Base-by-base conservation (phyloP, 2,797 vertebrate genomes). In the Ptychobarbus kaznakovi region DNA sequence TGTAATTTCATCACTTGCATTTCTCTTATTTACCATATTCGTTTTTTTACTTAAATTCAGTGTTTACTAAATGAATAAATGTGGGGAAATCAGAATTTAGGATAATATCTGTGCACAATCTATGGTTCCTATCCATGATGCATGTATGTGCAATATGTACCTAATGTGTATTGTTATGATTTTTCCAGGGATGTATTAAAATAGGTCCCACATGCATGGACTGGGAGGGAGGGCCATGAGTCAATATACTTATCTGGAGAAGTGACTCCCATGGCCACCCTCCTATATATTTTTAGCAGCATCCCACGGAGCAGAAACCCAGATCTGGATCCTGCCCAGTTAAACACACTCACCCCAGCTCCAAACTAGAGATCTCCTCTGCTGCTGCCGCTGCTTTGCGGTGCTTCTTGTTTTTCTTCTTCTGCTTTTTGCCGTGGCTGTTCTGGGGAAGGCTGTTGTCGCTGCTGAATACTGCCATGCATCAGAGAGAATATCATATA, bases 381-480 rank as follows among this genome's bases (percentile, higher is more conserved):
- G 89, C 80, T 56, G 76, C 76, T 44, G 35, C 68, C 79, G 85
- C 84, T 61, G 90, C 86, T 84, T 88, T 90, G 3, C 93, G 88
- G 74, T 95, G 89, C 82, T 94, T 95, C 75, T 94, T 95, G 58
- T 91, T 93, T 90, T 94, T 92, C 82, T 93, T 91, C 4, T 94
- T 91, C 35, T 91, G 89, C 42, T 95, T 96, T 88, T 95, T 95
- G 40, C 86, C 72, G 85, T 86, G 86, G 79, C 83, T 83, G 81
- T 87, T 35, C 38, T 91, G 86, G 22, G 93, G 86, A 87, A 90
- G 90, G 88, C 87, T 89, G 11, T 86, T 86, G 40, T 80, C 42
- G 46, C 91, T 87, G 61, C 91, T 84, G 22, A 93, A 91, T 11
- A 93, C 94, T 93, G 87, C 22, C 80, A 87, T 51, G 6, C 56